Conservation (phyloP, 2,888 invertebrate species). For the Plagiodera versicolora region DNA sequence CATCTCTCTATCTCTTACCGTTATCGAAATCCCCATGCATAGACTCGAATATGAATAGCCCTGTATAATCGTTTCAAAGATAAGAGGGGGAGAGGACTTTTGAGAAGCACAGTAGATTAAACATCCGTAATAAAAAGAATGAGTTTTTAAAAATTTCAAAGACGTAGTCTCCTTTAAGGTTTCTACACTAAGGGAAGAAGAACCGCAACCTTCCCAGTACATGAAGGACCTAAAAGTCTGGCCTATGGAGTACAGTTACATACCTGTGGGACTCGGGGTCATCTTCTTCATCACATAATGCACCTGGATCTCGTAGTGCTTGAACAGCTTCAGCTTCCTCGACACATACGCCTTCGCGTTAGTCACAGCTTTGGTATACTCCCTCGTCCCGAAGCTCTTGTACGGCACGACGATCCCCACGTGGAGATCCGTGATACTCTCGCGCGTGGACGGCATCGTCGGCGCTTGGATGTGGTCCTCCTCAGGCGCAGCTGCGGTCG, state of each 20-base stretch:
- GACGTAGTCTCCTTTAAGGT: too few relatives aligned
- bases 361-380: constrained; percentile 71
- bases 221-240: too few relatives aligned
- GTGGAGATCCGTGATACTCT: constrained; percentile 51
- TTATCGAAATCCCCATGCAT: too few relatives aligned
- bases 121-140: too few relatives aligned
- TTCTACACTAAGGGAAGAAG: too few relatives aligned
- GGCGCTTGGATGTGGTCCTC: constrained; percentile 48
- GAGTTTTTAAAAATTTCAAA: too few relatives aligned
- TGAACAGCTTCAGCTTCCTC: constrained; percentile 69
- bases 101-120: too few relatives aligned
- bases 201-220: too few relatives aligned
- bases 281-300: constrained; percentile 72
- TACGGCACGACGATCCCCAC: constrained; percentile 78
- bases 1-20: too few relatives aligned
- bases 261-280: constrained; percentile 76
- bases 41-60: too few relatives aligned
- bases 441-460: constrained; percentile 36
- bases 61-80: too few relatives aligned
- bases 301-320: constrained; percentile 69
- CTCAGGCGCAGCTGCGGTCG: constrained; percentile 45
- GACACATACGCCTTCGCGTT: constrained; percentile 67
- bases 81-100: too few relatives aligned
- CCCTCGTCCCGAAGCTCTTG: constrained; percentile 73
- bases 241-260: background rate